phyloP scores from a whole-genome alignment of 2,888 invertebrate genomes.

The Calliopum simillimum region DNA sequence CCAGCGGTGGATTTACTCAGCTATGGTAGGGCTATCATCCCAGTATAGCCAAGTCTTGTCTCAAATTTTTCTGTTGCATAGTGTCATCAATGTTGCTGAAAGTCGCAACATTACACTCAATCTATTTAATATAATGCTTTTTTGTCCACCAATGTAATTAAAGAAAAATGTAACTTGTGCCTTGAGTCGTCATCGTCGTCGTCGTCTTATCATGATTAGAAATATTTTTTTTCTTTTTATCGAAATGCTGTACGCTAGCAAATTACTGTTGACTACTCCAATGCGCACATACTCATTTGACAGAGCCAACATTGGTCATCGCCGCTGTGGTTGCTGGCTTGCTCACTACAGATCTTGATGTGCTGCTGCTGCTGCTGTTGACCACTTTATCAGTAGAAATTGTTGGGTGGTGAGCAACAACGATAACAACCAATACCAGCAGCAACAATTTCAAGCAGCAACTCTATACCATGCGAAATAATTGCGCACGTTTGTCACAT shows the following conservation, averaged over 20 bases:
- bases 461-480: background rate
- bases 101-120: no score
- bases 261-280: background rate
- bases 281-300: conserved; percentile 6
- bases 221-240: conserved; percentile 3
- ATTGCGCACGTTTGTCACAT: conserved; percentile 16
- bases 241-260: conserved; percentile 6
- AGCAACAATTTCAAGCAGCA: conserved; percentile 2
- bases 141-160: background rate
- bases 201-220: conserved; percentile 19
- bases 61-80: no score
- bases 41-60: no score
- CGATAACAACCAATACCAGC: conserved; percentile 13
- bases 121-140: no score
- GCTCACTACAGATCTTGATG: background rate
- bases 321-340: background rate
- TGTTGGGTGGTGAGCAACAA: conserved; percentile 10
- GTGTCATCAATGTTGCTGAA: no score
- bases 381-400: conserved; percentile 17
- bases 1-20: no score
- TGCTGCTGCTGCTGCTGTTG: conserved; percentile 9
- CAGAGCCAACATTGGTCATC: background rate
- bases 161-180: background rate
- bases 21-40: no score
- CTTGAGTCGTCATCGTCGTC: background rate